These are phyloP conservation scores for Asobara japonica DNA, from an alignment of 1,140 invertebrate species.

Conservation along the genomic window DNA sequence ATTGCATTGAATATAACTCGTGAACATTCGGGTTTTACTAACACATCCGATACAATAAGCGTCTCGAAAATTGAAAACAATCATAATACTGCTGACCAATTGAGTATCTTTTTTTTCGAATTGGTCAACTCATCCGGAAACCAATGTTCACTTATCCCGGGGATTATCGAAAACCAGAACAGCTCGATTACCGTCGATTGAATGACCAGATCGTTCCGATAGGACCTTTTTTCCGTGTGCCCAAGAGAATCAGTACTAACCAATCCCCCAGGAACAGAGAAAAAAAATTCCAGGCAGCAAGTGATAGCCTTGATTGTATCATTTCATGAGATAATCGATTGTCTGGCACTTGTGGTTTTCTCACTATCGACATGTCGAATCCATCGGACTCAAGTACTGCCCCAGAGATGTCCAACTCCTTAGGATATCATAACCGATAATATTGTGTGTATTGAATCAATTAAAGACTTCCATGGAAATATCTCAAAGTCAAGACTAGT, in stretches of 20 bases:
- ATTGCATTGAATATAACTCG: no score
- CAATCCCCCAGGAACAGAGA: background rate
- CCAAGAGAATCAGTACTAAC: background rate
- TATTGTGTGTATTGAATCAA: no score
- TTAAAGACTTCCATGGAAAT: no score
- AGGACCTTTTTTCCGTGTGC: background rate
- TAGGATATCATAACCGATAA: no score
- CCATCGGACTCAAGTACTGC: background rate
- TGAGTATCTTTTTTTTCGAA: background rate
- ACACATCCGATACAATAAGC: no score
- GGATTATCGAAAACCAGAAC: constrained; percentile 11
- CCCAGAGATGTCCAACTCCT: no score
- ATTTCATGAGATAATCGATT: constrained; percentile 17
- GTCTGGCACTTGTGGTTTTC: background rate
- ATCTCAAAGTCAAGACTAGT: no score
- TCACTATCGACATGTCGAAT: constrained; percentile 1
- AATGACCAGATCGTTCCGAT: constrained; percentile 5
- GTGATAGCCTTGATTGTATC: constrained; percentile 2
- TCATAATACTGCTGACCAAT: constrained; percentile 7
- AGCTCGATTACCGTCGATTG: constrained; percentile 6
- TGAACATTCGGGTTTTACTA: no score
- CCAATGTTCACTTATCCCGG: constrained; percentile 5
- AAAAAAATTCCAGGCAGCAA: background rate
- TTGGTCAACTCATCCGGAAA: constrained; percentile 1
- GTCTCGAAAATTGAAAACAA: background rate